These are phyloP conservation scores for Pituophis catenifer DNA, from an alignment of 2,113 vertebrate genomes.

Conservation along the genomic window DNA sequence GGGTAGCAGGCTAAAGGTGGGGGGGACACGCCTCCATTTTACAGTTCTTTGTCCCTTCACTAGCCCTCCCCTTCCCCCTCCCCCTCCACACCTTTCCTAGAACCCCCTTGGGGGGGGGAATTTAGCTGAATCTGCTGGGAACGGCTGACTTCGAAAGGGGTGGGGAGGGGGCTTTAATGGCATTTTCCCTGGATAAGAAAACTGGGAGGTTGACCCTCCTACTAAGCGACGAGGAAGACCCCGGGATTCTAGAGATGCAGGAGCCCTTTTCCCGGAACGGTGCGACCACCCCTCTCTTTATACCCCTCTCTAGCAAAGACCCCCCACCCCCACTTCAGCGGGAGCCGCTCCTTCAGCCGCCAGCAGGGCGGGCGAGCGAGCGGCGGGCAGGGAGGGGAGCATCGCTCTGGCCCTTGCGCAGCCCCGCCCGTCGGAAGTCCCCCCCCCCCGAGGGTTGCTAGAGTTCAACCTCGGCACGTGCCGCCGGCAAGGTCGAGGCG, in stretches of 20 bases:
- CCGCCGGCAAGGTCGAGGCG: neutral
- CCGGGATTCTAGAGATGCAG: neutral
- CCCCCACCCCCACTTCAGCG: neutral
- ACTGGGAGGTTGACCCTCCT: neutral
- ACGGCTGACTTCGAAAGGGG: neutral
- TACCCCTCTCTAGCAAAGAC: neutral
- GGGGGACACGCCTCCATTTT: neutral
- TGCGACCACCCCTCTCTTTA: neutral
- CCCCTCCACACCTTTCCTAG: neutral
- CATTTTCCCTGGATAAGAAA: neutral
- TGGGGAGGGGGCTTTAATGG: neutral
- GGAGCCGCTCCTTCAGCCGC: neutral
- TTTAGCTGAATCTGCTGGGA: neutral
- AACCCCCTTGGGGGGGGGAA: neutral
- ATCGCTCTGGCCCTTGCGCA: neutral
- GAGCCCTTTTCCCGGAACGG: neutral
- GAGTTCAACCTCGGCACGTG: conserved; percentile 57
- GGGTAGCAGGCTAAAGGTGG: too few species aligned
- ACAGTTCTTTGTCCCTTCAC: neutral
- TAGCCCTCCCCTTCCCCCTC: neutral
- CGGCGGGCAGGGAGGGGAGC: neutral
- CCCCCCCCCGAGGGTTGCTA: conserved; percentile 36
- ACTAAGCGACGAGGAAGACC: neutral
- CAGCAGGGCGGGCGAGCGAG: neutral
- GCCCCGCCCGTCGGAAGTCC: neutral